These are phyloP conservation scores for Eurytoma adleriae DNA, from an alignment of 2,888 invertebrate genomes.

Conservation along the genomic window DNA sequence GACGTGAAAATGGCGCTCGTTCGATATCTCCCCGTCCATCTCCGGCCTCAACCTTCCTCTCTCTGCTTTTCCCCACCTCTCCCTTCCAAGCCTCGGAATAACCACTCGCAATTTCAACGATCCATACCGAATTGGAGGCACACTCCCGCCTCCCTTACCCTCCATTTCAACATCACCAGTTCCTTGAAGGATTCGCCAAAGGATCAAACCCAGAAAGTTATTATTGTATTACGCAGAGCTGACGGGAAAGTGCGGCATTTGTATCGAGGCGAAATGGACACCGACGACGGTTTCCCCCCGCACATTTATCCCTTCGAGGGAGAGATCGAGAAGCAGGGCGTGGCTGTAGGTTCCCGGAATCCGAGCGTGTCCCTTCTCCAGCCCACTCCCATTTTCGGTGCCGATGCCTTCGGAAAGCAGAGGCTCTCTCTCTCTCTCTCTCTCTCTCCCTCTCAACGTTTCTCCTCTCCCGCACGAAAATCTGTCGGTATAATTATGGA, in stretches of 20 bases:
- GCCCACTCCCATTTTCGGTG: neutral
- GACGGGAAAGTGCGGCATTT: too few species aligned
- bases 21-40: neutral
- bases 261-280: too few species aligned
- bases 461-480: neutral
- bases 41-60: neutral
- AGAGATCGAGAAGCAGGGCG: slow-evolving; percentile 7
- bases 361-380: neutral
- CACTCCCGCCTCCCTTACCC: too few species aligned
- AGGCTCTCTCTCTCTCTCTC: slow-evolving; percentile 1
- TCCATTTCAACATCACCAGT: too few species aligned
- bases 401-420: neutral
- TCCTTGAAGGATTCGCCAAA: neutral
- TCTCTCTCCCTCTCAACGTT: neutral
- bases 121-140: neutral
- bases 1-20: slow-evolving; percentile 22
- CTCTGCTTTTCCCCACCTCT: neutral
- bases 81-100: neutral
- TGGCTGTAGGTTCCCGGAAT: slow-evolving; percentile 5
- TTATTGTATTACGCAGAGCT: too few species aligned
- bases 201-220: too few species aligned
- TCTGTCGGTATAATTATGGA: neutral
- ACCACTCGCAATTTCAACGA: neutral
- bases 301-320: neutral
- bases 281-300: neutral